Base-by-base conservation (phyloP, 2,113 vertebrate species). In the Pygoscelis antarcticus region DNA sequence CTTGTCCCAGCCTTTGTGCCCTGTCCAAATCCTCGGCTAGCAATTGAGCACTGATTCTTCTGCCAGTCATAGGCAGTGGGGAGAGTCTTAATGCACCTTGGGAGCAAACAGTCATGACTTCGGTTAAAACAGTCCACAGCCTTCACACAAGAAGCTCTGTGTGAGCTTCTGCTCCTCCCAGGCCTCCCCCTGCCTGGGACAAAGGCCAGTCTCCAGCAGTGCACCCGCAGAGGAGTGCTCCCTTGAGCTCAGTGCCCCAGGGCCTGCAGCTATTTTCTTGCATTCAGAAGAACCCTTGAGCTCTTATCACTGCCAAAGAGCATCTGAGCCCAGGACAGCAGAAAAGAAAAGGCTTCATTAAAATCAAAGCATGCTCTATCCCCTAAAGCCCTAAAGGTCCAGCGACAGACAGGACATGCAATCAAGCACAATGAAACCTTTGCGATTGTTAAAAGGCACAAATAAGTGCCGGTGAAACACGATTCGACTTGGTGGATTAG, bases 81-180 rank as follows among this genome's bases (percentile, higher is more conserved):
- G 19, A 72, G 34, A 18, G 34, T 17, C n/a, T 16, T 15, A 34
- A 29, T 2, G 2, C 51, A 30, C 22, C 40, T 18, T 20, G 40
- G 30, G 22, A 29, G 13, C 52, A 23, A 46, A 26, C 19, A 10
- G 8, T 7, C 12, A 1, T 0, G 6, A 18, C 6, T 23, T 16
- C 3, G 0, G 32, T 30, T 52, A 25, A 7, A 40, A 8, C 13
- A 40, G n/a, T 1, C 65, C 11, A 6, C 55, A 68, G 60, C 38
- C 51, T 15, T 34, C 46, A 6, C 7, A 5, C 7, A 10, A 34
- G 47, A 5, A 61, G n/a, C n/a, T n/a, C n/a, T n/a, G n/a, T n/a
- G n/a, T n/a, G n/a, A n/a, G n/a, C n/a, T n/a, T n/a, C n/a, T 21
- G 61, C 54, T 80, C 44, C 66, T 40, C 32, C 51, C 11, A 9